Conservation (phyloP, 2,113 vertebrate genomes). For the Cariama cristata region DNA sequence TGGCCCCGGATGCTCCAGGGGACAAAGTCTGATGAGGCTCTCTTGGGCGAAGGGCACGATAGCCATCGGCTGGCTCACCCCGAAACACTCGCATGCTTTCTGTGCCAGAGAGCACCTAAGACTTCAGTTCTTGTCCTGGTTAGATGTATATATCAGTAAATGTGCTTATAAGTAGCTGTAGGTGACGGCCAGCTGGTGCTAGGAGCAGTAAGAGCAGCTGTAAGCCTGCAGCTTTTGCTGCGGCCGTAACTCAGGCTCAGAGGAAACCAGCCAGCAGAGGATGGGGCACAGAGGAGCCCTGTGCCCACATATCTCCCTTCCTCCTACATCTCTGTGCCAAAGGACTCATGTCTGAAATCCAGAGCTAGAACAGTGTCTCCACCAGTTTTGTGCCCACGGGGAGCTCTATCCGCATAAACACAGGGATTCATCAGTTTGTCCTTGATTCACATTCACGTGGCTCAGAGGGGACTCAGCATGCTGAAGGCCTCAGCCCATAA, state of each 20-base stretch:
- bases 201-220: background rate
- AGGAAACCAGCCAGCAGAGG: background rate
- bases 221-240: background rate
- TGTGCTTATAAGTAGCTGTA: background rate
- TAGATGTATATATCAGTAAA: background rate
- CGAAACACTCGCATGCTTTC: background rate
- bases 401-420: background rate
- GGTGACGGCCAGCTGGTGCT: background rate
- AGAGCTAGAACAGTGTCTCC: background rate
- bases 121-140: background rate
- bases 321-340: background rate
- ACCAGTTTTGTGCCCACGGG: background rate
- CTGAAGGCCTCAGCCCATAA: background rate
- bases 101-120: background rate
- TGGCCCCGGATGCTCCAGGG: accelerated
- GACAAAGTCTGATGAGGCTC: background rate
- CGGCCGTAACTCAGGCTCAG: background rate
- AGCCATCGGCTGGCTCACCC: background rate
- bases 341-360: background rate
- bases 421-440: background rate
- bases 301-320: background rate
- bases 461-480: background rate
- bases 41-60: background rate
- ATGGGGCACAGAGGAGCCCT: background rate
- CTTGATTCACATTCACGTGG: background rate